Percentiles rank a stretch among this genome's conserved stretches.
These are phyloP conservation scores for Aphelinus certus DNA, from an alignment of 1,140 invertebrate genomes.

Conservation along the genomic window DNA sequence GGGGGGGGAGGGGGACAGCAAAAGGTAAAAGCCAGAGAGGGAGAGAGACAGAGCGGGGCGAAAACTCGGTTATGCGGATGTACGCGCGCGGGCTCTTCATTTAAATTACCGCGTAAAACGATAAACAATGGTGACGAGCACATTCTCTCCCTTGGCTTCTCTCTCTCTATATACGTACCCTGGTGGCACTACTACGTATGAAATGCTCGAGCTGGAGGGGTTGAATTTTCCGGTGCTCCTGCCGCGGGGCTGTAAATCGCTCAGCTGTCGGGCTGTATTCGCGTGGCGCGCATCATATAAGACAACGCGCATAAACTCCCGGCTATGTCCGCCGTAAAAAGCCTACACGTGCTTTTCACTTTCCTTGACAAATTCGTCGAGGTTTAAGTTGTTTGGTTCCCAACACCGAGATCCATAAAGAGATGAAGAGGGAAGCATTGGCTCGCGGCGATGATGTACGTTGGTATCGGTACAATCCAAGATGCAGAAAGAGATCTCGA, in stretches of 20 bases:
- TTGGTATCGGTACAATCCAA: too few species aligned
- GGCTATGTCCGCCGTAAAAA: constrained; percentile 25
- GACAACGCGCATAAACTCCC: constrained; percentile 46
- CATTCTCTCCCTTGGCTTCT: neutral
- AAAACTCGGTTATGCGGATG: constrained; percentile 33
- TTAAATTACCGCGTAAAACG: constrained; percentile 59
- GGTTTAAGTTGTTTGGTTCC: too few species aligned
- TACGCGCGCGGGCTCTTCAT: constrained; percentile 48
- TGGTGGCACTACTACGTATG: too few species aligned
- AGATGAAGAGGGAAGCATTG: too few species aligned
- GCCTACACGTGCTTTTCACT: neutral
- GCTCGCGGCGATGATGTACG: too few species aligned
- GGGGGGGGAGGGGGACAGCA: neutral
- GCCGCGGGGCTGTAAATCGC: constrained; percentile 45
- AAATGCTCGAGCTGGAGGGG: too few species aligned
- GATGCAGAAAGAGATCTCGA: too few species aligned
- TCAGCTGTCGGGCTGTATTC: constrained; percentile 52
- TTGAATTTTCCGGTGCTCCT: constrained; percentile 16
- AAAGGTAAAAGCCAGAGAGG: neutral
- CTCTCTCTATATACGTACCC: neutral
- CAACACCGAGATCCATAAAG: too few species aligned
- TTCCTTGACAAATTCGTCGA: neutral
- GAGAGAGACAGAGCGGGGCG: too few species aligned
- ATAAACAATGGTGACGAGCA: constrained; percentile 52
- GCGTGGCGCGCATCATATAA: constrained; percentile 49